These are phyloP conservation scores for Thecophora atra DNA, from an alignment of 2,888 invertebrate genomes.

Conservation along the genomic window DNA sequence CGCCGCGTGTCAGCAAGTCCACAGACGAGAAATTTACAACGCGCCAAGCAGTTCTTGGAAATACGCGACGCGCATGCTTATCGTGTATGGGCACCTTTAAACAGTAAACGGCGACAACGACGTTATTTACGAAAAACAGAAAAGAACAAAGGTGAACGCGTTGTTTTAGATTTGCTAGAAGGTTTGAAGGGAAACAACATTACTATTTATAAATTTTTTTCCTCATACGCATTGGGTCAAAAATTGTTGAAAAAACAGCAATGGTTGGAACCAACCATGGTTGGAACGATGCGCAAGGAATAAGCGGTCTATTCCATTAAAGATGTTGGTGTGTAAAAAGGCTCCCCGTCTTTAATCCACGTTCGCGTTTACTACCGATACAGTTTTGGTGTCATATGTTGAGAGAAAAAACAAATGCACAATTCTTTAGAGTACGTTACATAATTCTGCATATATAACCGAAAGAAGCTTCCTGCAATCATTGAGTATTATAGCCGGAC, in stretches of 20 bases:
- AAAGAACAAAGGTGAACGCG: not conserved
- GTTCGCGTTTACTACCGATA: too few relatives aligned
- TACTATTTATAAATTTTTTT: not conserved
- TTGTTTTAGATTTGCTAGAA: not conserved
- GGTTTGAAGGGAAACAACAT: not conserved
- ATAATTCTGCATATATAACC: not conserved
- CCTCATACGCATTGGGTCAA: not conserved
- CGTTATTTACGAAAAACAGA: too few relatives aligned
- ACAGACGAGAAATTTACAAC: too few relatives aligned
- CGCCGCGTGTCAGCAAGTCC: too few relatives aligned
- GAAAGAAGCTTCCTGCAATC: constrained; percentile 3
- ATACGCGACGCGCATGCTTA: too few relatives aligned
- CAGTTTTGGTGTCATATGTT: too few relatives aligned
- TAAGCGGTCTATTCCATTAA: not conserved
- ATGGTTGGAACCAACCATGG: not conserved
- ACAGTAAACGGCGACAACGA: too few relatives aligned
- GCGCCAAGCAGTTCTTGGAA: too few relatives aligned
- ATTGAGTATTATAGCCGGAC: constrained; percentile 3
- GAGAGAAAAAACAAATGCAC: not conserved
- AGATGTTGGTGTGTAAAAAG: not conserved
- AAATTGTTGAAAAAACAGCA: not conserved
- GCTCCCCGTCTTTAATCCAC: not conserved
- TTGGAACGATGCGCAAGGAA: not conserved
- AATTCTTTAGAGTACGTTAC: not conserved
- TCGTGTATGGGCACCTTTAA: too few relatives aligned